Evolutionary conservation across 2,797 vertebrate species (phyloP).

Genomic region (Macropus fuliginosus): DNA sequence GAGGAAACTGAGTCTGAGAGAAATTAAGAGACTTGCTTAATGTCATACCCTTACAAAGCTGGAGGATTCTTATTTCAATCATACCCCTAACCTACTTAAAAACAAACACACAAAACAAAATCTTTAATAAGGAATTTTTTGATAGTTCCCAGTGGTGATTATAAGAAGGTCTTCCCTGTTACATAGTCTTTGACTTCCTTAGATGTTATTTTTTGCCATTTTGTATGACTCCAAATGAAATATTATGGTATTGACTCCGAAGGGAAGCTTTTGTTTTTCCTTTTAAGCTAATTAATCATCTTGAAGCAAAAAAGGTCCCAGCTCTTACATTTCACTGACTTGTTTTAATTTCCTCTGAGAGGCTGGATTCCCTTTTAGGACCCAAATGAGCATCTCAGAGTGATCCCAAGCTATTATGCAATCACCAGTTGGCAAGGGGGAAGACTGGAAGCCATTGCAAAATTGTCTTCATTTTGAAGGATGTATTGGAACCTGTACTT

Average conservation of each 20-base stretch:
- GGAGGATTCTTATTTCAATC: conserved; percentile 75
- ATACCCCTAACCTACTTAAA: conserved; percentile 80
- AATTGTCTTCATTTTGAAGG: conserved; percentile 69
- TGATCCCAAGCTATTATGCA: conserved; percentile 43
- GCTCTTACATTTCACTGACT: conserved; percentile 65
- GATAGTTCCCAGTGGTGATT: conserved; percentile 47
- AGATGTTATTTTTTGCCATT: conserved; percentile 77
- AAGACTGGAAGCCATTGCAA: conserved; percentile 57
- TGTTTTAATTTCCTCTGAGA: conserved; percentile 45
- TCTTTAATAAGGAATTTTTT: background rate
- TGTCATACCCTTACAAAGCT: background rate
- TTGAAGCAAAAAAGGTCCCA: conserved; percentile 72
- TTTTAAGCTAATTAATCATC: conserved; percentile 80
- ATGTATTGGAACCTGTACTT: conserved; percentile 57
- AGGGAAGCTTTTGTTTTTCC: conserved; percentile 66
- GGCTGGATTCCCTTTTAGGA: conserved; percentile 61
- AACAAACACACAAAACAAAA: conserved; percentile 1
- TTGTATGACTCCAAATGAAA: conserved; percentile 66
- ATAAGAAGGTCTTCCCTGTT: conserved; percentile 82
- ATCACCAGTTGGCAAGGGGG: conserved; percentile 43
- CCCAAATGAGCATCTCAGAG: conserved; percentile 59
- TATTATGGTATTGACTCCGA: conserved; percentile 71
- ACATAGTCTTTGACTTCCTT: conserved; percentile 73
- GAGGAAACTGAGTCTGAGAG: background rate
- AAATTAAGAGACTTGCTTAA: background rate